phyloP scores from a whole-genome alignment of 2,797 vertebrate genomes.

The Danio jaintianensis region DNA sequence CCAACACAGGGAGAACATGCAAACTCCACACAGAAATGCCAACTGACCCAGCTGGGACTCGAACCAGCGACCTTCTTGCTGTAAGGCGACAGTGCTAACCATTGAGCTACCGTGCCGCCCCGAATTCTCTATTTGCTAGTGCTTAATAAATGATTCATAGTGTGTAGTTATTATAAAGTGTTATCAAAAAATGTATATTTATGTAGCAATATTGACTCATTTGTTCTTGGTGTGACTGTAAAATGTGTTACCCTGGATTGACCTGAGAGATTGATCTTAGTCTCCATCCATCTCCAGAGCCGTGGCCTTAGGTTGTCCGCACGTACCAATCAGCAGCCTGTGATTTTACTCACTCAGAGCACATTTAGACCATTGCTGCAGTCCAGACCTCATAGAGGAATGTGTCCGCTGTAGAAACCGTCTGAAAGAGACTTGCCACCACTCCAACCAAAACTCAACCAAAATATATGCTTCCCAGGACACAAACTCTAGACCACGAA shows the following conservation, averaged over 20 bases:
- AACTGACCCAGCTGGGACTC: too few relatives aligned
- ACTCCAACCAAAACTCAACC: constrained; percentile 14
- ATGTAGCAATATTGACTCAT: background rate
- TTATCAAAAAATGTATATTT: too few relatives aligned
- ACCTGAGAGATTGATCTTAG: background rate
- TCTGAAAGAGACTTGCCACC: background rate
- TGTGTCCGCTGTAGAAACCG: constrained; percentile 11
- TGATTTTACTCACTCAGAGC: background rate
- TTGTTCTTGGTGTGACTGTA: background rate
- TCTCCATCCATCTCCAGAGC: background rate
- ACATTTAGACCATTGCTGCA: background rate
- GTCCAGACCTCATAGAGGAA: constrained; percentile 21
- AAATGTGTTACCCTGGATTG: background rate
- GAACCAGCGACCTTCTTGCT: too few relatives aligned
- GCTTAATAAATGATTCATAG: too few relatives aligned
- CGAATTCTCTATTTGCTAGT: too few relatives aligned
- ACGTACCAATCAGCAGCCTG: constrained; percentile 33
- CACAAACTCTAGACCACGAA: background rate
- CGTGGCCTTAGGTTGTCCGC: background rate
- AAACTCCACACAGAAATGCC: too few relatives aligned
- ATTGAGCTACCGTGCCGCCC: too few relatives aligned
- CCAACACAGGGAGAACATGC: too few relatives aligned
- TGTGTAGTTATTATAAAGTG: too few relatives aligned
- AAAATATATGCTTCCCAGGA: constrained; percentile 11
- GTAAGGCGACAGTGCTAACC: too few relatives aligned